Base-by-base conservation (phyloP, 2,888 invertebrate species). In the Rhingia rostrata region DNA sequence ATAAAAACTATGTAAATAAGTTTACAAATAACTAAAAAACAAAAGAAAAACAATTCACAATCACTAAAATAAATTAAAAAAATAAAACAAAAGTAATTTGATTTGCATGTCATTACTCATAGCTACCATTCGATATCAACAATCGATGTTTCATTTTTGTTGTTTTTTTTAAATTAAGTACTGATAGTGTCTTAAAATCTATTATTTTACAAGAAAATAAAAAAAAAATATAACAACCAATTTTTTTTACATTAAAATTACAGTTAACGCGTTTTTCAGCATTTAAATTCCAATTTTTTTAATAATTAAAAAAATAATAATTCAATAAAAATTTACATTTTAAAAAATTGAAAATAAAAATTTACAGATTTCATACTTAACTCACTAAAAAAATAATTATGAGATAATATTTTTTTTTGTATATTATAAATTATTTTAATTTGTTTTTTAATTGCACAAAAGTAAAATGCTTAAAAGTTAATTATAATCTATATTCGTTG, bases 401-500 rank as follows among this genome's bases (percentile, higher is more conserved):
- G 49, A 81, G 67, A 69, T 75, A 73, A 60, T 51, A 67, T 58
- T 53, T 49, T 64, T 43, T 9, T 37, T 7, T 43, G 6, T 12
- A 12, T 39, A 45, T 69, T 77, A 39, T 56, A 22, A 75, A 47
- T 47, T 37, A 58, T 75, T 58, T 64, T 49, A 41, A 61, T 61
- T 81, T 70, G 43, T 45, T 58, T 60, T 45, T 81, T 67, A 84
- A 84, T 84, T 84, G 84, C 84, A 84, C 84, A 80, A 75, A 84
- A 70, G 39, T 75, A 84, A 84, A 84, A 75, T 75, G 70, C 84
- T 80, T 84, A 84, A 64, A 60, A 60, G 47, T 74, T 75, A 80
- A 56, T 64, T 84, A 75, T 66, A 70, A 66, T 63, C 80, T 84
- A 84, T 66, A 84, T 80, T 84, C 84, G 84, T 84, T 84, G 84